phyloP scores from a whole-genome alignment of 2,888 invertebrate genomes.

The Sphaeridia pumilis region DNA sequence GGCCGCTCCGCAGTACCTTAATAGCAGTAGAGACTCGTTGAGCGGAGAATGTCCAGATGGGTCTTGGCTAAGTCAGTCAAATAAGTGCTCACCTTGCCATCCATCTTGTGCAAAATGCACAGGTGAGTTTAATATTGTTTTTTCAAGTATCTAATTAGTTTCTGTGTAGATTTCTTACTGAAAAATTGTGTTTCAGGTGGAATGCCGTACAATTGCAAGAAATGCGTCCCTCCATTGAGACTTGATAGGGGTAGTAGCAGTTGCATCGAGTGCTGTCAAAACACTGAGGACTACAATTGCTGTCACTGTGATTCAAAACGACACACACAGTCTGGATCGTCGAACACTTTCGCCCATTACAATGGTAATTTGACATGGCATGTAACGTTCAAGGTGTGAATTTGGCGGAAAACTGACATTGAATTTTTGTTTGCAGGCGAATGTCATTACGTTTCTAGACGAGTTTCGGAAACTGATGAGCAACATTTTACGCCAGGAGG shows the following conservation, averaged over 20 bases:
- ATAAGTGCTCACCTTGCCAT: slow-evolving; percentile 74
- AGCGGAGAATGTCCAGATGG: slow-evolving; percentile 76
- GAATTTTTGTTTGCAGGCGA: slow-evolving; percentile 20
- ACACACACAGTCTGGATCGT: slow-evolving; percentile 17
- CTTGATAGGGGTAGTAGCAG: slow-evolving; percentile 61
- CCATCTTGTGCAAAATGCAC: slow-evolving; percentile 81
- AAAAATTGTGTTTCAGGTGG: slow-evolving; percentile 44
- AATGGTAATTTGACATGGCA: slow-evolving; percentile 19
- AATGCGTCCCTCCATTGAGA: slow-evolving; percentile 53
- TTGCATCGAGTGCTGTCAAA: slow-evolving; percentile 61
- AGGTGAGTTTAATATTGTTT: slow-evolving; percentile 43
- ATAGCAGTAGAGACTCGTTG: slow-evolving; percentile 7
- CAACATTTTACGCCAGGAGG: slow-evolving; percentile 20
- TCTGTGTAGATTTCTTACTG: background rate
- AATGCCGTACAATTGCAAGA: slow-evolving; percentile 47
- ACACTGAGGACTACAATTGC: slow-evolving; percentile 48
- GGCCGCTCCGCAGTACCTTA: slow-evolving; percentile 9
- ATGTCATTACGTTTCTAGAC: slow-evolving; percentile 28
- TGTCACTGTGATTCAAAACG: slow-evolving; percentile 51
- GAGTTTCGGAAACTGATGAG: slow-evolving; percentile 32
- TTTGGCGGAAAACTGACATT: background rate
- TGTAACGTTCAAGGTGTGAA: background rate
- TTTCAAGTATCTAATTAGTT: background rate
- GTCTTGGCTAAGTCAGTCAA: slow-evolving; percentile 54
- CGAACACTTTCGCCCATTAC: slow-evolving; percentile 15